phyloP scores from a whole-genome alignment of 2,113 vertebrate species.

The Anguilla japonica region DNA sequence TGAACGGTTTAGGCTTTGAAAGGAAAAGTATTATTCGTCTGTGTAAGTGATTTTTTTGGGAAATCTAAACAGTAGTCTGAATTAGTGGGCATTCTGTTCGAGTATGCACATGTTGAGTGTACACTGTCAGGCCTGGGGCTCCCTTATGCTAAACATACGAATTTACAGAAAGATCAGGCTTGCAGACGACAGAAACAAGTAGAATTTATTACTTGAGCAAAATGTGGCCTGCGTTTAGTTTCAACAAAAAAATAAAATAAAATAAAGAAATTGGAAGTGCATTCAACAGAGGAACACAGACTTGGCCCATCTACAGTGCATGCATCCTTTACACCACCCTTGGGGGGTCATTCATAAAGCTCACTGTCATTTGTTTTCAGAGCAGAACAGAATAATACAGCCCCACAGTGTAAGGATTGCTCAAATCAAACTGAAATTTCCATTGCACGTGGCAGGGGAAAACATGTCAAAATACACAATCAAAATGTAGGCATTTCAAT shows the following conservation, averaged over 20 bases:
- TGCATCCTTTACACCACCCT: background rate
- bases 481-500: background rate
- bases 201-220: conserved; percentile 34
- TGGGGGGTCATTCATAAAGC: background rate
- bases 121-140: background rate
- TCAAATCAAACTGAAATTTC: background rate
- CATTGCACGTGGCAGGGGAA: background rate
- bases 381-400: background rate
- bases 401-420: background rate
- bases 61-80: conserved; percentile 1
- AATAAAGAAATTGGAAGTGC: conserved; percentile 28
- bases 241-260: conserved; percentile 16
- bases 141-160: background rate
- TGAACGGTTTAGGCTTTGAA: background rate
- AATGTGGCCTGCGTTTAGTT: conserved; percentile 7
- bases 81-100: conserved; percentile 18
- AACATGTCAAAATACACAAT: background rate
- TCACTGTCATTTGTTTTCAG: background rate
- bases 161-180: conserved; percentile 20
- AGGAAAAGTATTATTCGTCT: background rate
- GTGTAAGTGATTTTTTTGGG: background rate
- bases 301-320: conserved; percentile 21
- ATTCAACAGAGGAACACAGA: conserved; percentile 30
- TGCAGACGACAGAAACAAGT: conserved; percentile 29
- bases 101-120: conserved; percentile 26